Percentiles rank a stretch among this genome's conserved stretches.
Conservation (phyloP, 2,113 vertebrate species). For the Ammodytes dubius region DNA sequence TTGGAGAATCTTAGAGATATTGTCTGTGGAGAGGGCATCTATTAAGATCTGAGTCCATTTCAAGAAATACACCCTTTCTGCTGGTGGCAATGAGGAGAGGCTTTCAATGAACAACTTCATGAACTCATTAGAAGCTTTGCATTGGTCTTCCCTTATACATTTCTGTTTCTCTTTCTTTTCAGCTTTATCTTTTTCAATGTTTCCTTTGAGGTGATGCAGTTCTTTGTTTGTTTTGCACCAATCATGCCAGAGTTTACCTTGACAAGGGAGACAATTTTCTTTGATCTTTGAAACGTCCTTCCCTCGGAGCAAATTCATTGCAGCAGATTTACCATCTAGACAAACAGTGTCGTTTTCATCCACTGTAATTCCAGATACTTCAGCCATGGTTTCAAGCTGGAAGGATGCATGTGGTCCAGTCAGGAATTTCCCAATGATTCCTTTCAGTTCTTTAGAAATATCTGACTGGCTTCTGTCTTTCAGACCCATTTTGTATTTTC, state of each 20-base stretch:
- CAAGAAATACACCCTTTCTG: constrained; percentile 77
- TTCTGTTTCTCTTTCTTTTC: constrained; percentile 72
- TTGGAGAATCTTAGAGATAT: constrained; percentile 63
- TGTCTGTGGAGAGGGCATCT: constrained; percentile 55
- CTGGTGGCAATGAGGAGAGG: constrained; percentile 45
- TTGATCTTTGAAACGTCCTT: constrained; percentile 75
- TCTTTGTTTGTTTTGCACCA: constrained; percentile 83
- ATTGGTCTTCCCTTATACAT: constrained; percentile 74
- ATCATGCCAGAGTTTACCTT: constrained; percentile 70
- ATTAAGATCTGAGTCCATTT: constrained; percentile 77
- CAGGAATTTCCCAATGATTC: constrained; percentile 64
- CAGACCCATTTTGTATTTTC: constrained; percentile 69
- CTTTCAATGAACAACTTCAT: constrained; percentile 51
- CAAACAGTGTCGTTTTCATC: constrained; percentile 70
- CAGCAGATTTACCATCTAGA: constrained; percentile 63
- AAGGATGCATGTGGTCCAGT: constrained; percentile 3
- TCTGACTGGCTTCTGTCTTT: constrained; percentile 77
- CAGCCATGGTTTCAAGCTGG: constrained; percentile 70
- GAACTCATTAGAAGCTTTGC: background rate
- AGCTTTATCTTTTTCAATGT: constrained; percentile 69
- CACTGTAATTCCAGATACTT: constrained; percentile 50
- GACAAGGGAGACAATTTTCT: constrained; percentile 51
- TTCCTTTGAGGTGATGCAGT: constrained; percentile 69
- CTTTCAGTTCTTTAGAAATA: constrained; percentile 64
- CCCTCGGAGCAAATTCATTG: constrained; percentile 47